Evolutionary conservation across 2,113 vertebrate genomes (phyloP), one percentile per base, ranked within the genome.

Genomic region (Okapia johnstoni): DNA sequence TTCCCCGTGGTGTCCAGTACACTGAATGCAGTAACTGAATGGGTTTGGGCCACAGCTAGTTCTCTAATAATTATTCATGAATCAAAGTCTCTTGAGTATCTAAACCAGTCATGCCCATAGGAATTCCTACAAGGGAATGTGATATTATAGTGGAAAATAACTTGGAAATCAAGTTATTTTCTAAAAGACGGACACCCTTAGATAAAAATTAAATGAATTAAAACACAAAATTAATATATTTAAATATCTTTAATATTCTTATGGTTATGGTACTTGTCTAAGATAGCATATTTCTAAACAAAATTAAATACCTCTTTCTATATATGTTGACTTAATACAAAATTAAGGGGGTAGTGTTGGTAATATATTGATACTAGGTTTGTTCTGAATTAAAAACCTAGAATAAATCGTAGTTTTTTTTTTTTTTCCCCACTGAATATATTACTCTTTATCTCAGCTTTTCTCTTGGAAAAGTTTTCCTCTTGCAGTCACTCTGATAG

Each of bases 141-240:
- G 28, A 10, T 81, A 80, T 28, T 54, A 23, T 28, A 79, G 28
- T 79, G 23, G 40, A 50, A 90, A 14, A 54, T 48, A 94, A 80
- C 3, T 60, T 63, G 21, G 43, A 83, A 61, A 33, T 48, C 26
- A 36, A 36, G 19, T 36, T 70, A 73, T 60, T 79, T 40, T 96
- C 46, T 81, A 57, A 93, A 94, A 63, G 80, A 88, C 21, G 84
- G 48, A 90, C 3, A 58, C 5, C 19, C 30, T 95, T 12, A 58
- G 52, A 93, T 73, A 87, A 96, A 89, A 93, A 40, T 52, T 26
- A 89, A 91, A 36, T 89, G 52, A 90, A 87, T 90, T 63, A 92
- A 95, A 96, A 52, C 36, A 92, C 40, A 93, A 77, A 97, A 92
- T 13, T 86, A 70, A 77, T 85, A 50, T 48, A 70, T 90, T 96